phyloP scores from a whole-genome alignment of 2,888 invertebrate species.

The Volucella zonaria region DNA sequence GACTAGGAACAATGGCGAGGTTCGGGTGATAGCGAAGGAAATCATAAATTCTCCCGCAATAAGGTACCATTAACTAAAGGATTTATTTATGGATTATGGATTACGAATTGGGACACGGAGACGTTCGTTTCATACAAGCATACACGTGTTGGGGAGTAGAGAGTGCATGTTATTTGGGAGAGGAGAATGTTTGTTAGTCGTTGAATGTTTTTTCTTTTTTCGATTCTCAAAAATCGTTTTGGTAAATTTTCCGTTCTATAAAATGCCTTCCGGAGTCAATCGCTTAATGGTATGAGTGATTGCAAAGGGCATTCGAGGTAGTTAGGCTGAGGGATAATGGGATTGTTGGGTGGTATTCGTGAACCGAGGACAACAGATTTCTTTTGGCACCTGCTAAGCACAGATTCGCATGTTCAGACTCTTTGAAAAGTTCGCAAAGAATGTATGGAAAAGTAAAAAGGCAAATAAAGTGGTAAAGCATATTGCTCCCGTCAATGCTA shows the following conservation, averaged over 20 bases:
- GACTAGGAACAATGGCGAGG: not conserved
- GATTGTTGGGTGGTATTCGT: no score
- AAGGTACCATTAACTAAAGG: constrained; percentile 53
- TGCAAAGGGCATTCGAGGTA: no score
- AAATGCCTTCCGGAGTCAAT: constrained; percentile 25
- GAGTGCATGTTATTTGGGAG: not conserved
- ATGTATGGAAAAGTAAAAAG: no score
- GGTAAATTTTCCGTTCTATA: constrained; percentile 13
- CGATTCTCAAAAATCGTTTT: not conserved
- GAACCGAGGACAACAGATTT: no score
- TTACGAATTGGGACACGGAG: constrained; percentile 15
- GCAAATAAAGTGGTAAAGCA: no score
- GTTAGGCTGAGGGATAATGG: no score
- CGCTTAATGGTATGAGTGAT: not conserved
- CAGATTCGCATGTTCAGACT: no score
- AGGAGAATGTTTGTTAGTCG: constrained; percentile 3
- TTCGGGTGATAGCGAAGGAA: constrained; percentile 27
- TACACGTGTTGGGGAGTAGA: not conserved
- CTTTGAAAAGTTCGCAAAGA: no score
- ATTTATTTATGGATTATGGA: constrained; percentile 55
- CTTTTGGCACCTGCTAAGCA: no score
- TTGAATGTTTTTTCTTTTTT: not conserved
- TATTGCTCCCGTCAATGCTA: no score
- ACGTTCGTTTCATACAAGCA: not conserved
- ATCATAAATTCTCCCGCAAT: constrained; percentile 50